Evolutionary conservation across 2,888 invertebrate genomes (phyloP), one percentile per base, ranked within the genome.

Genomic region (Cecidostiba fungosa): DNA sequence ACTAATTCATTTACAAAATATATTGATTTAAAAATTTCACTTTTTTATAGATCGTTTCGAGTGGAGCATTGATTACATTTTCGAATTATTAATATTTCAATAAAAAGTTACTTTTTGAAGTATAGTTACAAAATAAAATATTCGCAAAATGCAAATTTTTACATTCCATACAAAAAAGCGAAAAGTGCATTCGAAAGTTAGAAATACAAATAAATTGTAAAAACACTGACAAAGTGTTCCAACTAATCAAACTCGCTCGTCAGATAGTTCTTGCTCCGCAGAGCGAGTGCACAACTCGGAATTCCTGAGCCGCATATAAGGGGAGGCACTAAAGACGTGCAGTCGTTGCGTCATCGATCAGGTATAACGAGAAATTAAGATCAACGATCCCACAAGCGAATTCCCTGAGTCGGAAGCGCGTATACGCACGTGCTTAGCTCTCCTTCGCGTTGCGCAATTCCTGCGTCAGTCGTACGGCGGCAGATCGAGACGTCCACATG

Each of bases 331-430:
- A 19, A 1, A 54, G 29, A 36, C 47, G 72, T 32, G 6, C 10
- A 12, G n/a, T 6, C 14, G 66, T 84, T 79, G 78, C 79, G 79
- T 79, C 74, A 79, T 19, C 50, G 66, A 72, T 62, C 81, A 79
- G 72, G 62, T 84, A 80, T 86, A 85, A 76, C 59, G 47, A 85
- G 86, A 84, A 82, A 88, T 88, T 78, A 87, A 88, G 86, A 88
- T 87, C 88, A 86, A 84, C 70, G 84, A 85, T 85, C 85, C 47
- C 66, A n/a, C n/a, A 62, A 50, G 32, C 26, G 16, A 69, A 59
- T 72, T 70, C 69, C 62, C 16, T 59, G 29, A 16, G 8, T 77
- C 72, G 59, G 81, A 47, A 70, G 76, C 74, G 43, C 76, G 39
- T 50, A 50, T 32, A 70, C 77, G 77, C 70, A 72, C 59, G 54